Conservation (phyloP, 2,113 vertebrate species). For the Apodemus sylvaticus region DNA sequence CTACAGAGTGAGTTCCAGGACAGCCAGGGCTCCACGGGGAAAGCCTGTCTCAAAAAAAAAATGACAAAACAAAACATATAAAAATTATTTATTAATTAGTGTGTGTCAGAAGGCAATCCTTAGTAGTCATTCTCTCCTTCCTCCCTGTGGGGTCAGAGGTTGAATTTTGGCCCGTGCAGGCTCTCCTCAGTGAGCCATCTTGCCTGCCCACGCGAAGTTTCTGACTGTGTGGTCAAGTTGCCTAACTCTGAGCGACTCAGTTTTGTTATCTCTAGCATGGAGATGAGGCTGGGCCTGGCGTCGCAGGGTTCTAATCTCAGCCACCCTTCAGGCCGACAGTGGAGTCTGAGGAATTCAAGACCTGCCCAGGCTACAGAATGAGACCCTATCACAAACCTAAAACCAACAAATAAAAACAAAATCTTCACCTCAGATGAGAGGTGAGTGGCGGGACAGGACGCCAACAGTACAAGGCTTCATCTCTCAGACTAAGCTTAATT, state of each 20-base stretch:
- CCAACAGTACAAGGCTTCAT: neutral
- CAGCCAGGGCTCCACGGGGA: neutral
- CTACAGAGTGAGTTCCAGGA: neutral
- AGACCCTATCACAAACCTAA: neutral
- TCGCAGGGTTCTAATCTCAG: neutral
- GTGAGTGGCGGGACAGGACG: neutral
- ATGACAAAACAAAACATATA: neutral
- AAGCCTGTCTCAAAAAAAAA: neutral
- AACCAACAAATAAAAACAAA: neutral
- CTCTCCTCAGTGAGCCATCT: neutral
- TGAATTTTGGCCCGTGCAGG: neutral
- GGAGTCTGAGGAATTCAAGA: neutral
- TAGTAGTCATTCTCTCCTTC: neutral
- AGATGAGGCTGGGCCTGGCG: neutral
- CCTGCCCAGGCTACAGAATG: neutral
- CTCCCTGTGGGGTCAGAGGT: neutral
- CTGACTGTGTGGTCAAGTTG: neutral
- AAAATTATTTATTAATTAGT: neutral
- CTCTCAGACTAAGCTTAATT: neutral
- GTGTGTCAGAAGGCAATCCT: neutral
- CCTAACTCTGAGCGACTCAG: neutral
- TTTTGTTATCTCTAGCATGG: neutral
- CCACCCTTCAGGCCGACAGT: neutral
- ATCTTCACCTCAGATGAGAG: too few species aligned
- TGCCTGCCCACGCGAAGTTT: neutral